These are phyloP conservation scores for Cloeon dipterum DNA, from an alignment of 2,888 invertebrate genomes.

Conservation along the genomic window DNA sequence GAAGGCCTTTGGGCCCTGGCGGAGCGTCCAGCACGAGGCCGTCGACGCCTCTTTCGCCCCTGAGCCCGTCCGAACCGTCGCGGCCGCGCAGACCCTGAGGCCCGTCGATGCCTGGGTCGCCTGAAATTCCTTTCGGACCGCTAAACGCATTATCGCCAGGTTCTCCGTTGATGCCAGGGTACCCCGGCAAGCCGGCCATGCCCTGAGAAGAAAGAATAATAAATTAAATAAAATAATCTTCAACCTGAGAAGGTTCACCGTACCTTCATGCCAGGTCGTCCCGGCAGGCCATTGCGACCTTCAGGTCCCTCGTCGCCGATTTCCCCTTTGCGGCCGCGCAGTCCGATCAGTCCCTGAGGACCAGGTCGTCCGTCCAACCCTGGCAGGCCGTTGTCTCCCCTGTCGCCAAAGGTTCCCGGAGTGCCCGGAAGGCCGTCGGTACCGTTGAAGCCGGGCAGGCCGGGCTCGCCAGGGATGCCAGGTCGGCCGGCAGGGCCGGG, in stretches of 20 bases:
- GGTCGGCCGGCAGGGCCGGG: conserved; percentile 5
- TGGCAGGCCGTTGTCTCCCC: conserved; percentile 18
- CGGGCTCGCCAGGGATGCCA: conserved; percentile 12
- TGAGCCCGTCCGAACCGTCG: conserved; percentile 11
- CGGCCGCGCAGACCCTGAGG: conserved; percentile 10
- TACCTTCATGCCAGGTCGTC: no score
- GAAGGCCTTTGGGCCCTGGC: no score
- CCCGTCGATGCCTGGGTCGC: conserved; percentile 14
- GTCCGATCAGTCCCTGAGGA: conserved; percentile 9
- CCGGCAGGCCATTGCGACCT: neutral
- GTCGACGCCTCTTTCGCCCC: conserved; percentile 11
- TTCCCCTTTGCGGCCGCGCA: conserved; percentile 13
- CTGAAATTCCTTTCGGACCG: conserved; percentile 35
- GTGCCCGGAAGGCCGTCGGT: conserved; percentile 10
- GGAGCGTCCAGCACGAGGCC: no score
- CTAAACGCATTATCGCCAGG: conserved; percentile 12
- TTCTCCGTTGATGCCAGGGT: conserved; percentile 12
- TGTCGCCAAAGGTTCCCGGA: conserved; percentile 14
- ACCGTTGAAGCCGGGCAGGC: conserved; percentile 10
- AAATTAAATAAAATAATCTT: no score
- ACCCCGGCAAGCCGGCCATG: conserved; percentile 18
- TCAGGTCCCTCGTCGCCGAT: conserved; percentile 10
- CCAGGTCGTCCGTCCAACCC: conserved; percentile 16
- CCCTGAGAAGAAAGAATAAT: conserved; percentile 12
- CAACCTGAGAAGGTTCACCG: no score